phyloP scores from a whole-genome alignment of 2,797 vertebrate genomes.

The Megaceryle alcyon region DNA sequence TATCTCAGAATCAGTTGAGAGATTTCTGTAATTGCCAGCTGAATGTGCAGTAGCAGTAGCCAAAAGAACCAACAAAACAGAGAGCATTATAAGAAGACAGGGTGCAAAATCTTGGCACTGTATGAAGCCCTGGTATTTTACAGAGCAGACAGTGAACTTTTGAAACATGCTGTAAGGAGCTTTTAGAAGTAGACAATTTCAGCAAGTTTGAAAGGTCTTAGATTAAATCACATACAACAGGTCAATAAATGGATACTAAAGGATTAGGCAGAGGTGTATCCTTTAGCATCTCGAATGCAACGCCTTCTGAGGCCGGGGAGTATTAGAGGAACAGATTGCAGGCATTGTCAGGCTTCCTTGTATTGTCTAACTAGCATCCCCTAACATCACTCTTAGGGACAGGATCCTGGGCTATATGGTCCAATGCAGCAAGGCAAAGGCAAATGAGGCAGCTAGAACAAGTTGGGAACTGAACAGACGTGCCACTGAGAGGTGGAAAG shows the following conservation, averaged over 20 bases:
- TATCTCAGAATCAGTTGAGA: neutral
- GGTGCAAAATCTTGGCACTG: neutral
- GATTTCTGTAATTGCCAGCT: neutral
- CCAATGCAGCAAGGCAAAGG: neutral
- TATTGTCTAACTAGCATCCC: neutral
- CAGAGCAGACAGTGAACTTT: neutral
- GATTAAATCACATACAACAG: neutral
- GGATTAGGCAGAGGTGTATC: neutral
- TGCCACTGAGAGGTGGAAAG: neutral
- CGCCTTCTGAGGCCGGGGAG: neutral
- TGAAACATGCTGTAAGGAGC: neutral
- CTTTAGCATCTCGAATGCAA: neutral
- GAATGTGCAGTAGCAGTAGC: neutral
- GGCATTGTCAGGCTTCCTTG: neutral
- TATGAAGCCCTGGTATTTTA: neutral
- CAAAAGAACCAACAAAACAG: neutral
- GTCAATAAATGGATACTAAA: neutral
- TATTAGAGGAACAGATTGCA: neutral
- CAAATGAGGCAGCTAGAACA: neutral
- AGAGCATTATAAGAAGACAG: neutral
- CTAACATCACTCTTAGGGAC: rapidly evolving
- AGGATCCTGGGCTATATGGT: neutral
- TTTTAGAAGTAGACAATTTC: neutral
- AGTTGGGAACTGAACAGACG: neutral
- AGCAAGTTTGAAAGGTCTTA: neutral